Evolutionary conservation across 2,113 vertebrate genomes (phyloP).

Genomic region (Turdus rufiventris): DNA sequence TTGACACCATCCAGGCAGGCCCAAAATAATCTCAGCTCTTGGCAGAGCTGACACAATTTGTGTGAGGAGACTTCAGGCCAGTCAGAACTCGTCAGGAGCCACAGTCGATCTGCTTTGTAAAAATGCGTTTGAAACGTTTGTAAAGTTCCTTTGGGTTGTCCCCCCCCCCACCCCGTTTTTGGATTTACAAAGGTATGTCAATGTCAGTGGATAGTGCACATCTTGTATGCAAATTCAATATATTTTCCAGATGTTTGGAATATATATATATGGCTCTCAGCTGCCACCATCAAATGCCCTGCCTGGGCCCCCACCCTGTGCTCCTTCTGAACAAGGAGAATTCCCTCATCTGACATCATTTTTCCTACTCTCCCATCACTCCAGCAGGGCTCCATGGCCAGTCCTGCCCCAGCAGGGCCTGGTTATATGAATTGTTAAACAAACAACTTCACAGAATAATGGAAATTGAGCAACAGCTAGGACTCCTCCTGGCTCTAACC

Average conservation of each 20-base stretch:
- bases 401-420: too few species aligned
- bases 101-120: not conserved
- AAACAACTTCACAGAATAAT: not conserved
- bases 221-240: not conserved
- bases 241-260: not conserved
- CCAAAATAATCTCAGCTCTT: constrained; percentile 10
- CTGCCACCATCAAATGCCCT: not conserved
- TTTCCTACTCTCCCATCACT: fast-evolving
- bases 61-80: not conserved
- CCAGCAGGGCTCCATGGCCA: not conserved
- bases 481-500: not conserved
- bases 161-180: fast-evolving
- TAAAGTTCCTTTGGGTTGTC: not conserved
- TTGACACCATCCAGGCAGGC: not conserved
- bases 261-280: not conserved
- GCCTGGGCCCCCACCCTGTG: not conserved
- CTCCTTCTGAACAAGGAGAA: not conserved
- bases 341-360: not conserved
- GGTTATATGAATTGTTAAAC: fast-evolving
- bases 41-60: not conserved
- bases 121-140: not conserved
- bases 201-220: fast-evolving
- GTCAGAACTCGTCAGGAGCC: not conserved
- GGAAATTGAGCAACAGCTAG: not conserved
- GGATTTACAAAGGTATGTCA: not conserved